A percentile compares a stretch with the other conserved stretches of the same genome.
These are phyloP conservation scores for Falco punctatus DNA, from an alignment of 2,113 vertebrate genomes.

Conservation along the genomic window DNA sequence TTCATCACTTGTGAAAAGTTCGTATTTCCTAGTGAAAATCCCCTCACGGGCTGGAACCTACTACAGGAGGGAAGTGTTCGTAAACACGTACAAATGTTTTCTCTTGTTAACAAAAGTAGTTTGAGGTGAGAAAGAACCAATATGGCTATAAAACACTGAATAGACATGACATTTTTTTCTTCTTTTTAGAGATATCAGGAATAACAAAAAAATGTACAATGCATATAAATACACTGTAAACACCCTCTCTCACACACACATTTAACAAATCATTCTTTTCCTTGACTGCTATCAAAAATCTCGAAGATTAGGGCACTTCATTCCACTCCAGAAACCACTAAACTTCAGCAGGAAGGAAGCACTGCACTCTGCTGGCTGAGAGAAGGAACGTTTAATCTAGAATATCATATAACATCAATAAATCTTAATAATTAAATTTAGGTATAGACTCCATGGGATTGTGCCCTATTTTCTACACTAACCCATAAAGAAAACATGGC, in stretches of 20 bases:
- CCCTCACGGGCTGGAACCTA: neutral
- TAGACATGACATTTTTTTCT: neutral
- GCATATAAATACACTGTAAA: neutral
- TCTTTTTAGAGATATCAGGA: neutral
- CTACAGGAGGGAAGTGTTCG: neutral
- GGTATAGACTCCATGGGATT: neutral
- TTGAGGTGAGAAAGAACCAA: neutral
- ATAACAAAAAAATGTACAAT: neutral
- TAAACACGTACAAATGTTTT: neutral
- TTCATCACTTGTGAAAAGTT: neutral
- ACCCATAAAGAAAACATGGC: neutral
- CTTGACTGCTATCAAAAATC: neutral
- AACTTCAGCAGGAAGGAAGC: neutral
- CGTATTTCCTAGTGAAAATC: neutral
- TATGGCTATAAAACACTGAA: neutral
- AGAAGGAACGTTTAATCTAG: neutral
- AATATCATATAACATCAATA: neutral
- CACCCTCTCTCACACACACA: neutral
- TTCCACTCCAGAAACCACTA: neutral
- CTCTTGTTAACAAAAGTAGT: neutral
- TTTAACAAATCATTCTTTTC: neutral
- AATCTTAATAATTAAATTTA: neutral
- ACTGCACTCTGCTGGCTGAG: neutral
- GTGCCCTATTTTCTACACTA: neutral
- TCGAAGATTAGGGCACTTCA: neutral